Evolutionary conservation across 2,797 vertebrate species (phyloP).

Genomic region (Spinus olivaceus): DNA sequence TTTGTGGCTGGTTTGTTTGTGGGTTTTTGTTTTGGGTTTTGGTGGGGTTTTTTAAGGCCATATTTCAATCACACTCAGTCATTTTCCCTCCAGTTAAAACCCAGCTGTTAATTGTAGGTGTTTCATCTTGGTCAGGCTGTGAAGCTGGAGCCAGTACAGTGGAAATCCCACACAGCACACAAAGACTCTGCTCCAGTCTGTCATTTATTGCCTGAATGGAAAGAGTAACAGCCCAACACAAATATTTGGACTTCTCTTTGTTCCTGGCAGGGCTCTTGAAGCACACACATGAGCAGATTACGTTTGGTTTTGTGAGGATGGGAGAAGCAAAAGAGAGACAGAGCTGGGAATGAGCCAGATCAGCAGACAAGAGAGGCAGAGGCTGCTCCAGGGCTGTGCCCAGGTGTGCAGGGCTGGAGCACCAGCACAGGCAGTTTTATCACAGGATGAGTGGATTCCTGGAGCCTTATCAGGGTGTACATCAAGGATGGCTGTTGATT

Average conservation of each 20-base stretch:
- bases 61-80: not conserved
- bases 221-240: constrained; percentile 32
- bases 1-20: not conserved
- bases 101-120: not conserved
- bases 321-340: not conserved
- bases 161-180: not conserved
- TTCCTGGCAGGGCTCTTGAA: not conserved
- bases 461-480: not conserved
- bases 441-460: not conserved
- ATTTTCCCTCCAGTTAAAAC: not conserved
- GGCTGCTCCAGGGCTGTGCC: not conserved
- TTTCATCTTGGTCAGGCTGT: not conserved
- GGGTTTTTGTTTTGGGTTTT: not conserved
- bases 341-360: not conserved
- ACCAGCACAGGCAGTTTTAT: not conserved
- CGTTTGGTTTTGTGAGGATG: not conserved
- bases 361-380: not conserved
- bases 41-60: fast-evolving
- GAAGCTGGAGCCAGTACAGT: not conserved
- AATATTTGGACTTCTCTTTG: constrained; percentile 54
- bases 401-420: not conserved
- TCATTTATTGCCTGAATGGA: constrained; percentile 1
- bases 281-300: not conserved
- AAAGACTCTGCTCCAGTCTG: not conserved
- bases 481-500: not conserved